Percentiles rank a stretch among this genome's conserved stretches.
Evolutionary conservation across 2,113 vertebrate species (phyloP).

Genomic region (Pseudorasbora parva): DNA sequence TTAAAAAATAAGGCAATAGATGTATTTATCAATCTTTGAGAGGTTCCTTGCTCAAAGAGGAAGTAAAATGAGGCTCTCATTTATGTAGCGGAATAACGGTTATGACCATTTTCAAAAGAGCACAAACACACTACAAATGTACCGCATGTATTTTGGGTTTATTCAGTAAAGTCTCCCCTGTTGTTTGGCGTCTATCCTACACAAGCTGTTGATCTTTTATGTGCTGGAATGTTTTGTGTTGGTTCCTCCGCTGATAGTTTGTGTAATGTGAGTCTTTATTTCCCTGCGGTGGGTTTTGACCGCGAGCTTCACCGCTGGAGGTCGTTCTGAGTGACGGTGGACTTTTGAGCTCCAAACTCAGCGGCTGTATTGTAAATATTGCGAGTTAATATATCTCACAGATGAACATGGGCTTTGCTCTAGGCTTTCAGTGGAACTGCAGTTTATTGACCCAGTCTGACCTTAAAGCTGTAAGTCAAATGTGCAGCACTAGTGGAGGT

Average conservation of each 20-base stretch:
- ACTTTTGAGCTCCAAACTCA: neutral
- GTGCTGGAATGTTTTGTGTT: slow-evolving; percentile 6
- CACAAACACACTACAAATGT: no score
- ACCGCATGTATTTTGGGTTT: neutral
- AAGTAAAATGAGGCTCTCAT: no score
- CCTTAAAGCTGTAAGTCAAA: neutral
- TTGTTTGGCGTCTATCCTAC: neutral
- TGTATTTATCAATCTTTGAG: no score
- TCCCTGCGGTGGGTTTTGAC: slow-evolving; percentile 16
- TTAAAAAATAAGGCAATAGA: no score
- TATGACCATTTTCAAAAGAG: no score
- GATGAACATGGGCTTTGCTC: neutral
- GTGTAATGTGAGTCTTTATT: slow-evolving; percentile 33
- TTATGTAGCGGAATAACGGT: no score
- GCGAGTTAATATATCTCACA: slow-evolving; percentile 3
- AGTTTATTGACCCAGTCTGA: slow-evolving; percentile 14
- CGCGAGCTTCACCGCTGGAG: neutral
- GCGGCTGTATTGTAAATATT: slow-evolving; percentile 17
- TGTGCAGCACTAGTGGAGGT: neutral
- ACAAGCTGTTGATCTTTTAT: slow-evolving; percentile 15
- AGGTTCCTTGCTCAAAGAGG: no score
- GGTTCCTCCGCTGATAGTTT: slow-evolving; percentile 6
- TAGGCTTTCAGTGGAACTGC: neutral
- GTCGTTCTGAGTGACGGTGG: neutral
- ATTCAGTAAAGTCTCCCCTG: neutral